Evolutionary conservation across 2,797 vertebrate genomes (phyloP), one percentile per base, ranked within the genome.

Genomic region (Sparidentex hasta): DNA sequence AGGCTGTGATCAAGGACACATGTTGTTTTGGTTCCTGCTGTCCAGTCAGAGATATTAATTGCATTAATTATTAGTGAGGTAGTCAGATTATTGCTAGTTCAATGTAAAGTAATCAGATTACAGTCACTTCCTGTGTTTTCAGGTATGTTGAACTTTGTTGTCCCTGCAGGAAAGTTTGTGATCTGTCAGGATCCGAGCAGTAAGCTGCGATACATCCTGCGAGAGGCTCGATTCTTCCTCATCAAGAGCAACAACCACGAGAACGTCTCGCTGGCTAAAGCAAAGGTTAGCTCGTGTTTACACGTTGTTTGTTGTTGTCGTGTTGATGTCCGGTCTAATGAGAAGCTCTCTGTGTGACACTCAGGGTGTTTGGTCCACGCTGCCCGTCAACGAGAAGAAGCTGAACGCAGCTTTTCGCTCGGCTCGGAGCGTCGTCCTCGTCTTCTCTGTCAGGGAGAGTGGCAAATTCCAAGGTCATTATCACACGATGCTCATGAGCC

Each of bases 211-310:
- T 99, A 99, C 81, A 95, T 99, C 88, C 95, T 99, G 70, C 95
- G 97, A 88, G 98, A 98, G 56, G 98, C 98, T 84, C 95, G 97
- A 57, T 99, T 97, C 93, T 99, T 99, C 91, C 96, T 99, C 64
- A 99, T 99, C 82, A 99, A 99, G 93, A 99, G 98, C 96, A 99
- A 99, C 95, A 99, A 99, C 91, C 98, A 99, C 74, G 98, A 99
- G 90, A 99, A 99, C 4, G 98, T 99, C 1, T 99, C 98, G 0
- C 96, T 99, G 90, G 98, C 98, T 67, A 99, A 99, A 95, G 98
- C 98, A 21, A 99, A 99, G 97, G 98, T 99, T 88, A 65, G 57
- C 4, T 9, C 1, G 9, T 1, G 23, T 17, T 38, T 0, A 16
- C 11, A 4, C 17, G n/a, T 14, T 33, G 44, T 18, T 11, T 5